Percentiles rank a stretch among this genome's conserved stretches.
phyloP scores from a whole-genome alignment of 2,888 invertebrate species.

The Neuroscelio doddi region DNA sequence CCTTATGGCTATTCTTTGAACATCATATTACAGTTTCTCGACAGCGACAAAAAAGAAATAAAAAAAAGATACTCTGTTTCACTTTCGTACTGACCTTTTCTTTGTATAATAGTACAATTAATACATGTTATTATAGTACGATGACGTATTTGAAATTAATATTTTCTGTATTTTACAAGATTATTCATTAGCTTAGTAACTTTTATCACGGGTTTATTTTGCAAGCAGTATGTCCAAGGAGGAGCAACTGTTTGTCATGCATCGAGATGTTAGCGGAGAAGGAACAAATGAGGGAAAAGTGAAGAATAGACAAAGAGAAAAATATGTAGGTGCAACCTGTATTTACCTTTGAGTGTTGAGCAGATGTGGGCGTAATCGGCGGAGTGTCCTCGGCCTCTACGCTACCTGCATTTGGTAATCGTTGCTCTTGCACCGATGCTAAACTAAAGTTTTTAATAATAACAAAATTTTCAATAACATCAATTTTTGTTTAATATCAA shows the following conservation, averaged over 20 bases:
- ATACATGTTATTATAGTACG: neutral
- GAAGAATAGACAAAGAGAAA: slow-evolving; percentile 39
- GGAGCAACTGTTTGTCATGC: slow-evolving; percentile 47
- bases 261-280: slow-evolving; percentile 39
- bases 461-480: too few relatives aligned
- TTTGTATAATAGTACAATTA: neutral
- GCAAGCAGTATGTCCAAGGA: slow-evolving; percentile 44
- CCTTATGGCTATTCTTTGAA: too few relatives aligned
- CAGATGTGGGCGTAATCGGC: slow-evolving; percentile 76
- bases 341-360: slow-evolving; percentile 83
- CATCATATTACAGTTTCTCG: too few relatives aligned
- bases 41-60: too few relatives aligned
- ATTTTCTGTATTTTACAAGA: too few relatives aligned
- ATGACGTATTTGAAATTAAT: neutral
- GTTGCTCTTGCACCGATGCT: slow-evolving; percentile 97
- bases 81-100: neutral
- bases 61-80: slow-evolving; percentile 1
- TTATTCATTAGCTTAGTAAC: too few relatives aligned
- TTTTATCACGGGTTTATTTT: slow-evolving; percentile 27
- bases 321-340: slow-evolving; percentile 54
- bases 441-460: slow-evolving; percentile 82
- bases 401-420: slow-evolving; percentile 81
- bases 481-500: neutral
- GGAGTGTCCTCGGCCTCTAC: slow-evolving; percentile 75
- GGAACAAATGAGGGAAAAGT: slow-evolving; percentile 35